These are phyloP conservation scores for Etheostoma spectabile DNA, from an alignment of 2,113 vertebrate species.

Conservation along the genomic window DNA sequence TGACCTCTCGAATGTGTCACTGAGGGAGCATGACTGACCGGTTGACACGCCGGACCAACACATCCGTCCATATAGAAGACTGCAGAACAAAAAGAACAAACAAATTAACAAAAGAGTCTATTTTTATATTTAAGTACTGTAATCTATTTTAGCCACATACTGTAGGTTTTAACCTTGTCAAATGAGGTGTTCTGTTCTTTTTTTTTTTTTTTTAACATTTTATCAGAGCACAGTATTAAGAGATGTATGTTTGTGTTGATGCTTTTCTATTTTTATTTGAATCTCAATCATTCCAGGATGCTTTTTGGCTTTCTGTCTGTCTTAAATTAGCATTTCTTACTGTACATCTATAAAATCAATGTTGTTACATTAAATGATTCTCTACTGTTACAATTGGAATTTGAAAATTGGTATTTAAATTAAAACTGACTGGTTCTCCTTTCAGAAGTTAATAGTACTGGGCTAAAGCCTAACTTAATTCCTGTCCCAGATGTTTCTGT, in stretches of 20 bases:
- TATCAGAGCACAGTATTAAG: constrained; percentile 82
- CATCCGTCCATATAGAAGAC: constrained; percentile 63
- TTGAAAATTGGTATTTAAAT: constrained; percentile 11
- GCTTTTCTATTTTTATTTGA: constrained; percentile 67
- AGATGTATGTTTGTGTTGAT: constrained; percentile 68
- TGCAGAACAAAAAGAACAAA: constrained; percentile 68
- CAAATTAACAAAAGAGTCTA: constrained; percentile 81
- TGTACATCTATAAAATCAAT: constrained; percentile 73
- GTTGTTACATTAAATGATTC: constrained; percentile 75
- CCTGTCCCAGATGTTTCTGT: background rate
- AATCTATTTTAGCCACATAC: constrained; percentile 82
- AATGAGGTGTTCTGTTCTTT: constrained; percentile 60
- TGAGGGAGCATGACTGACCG: constrained; percentile 75
- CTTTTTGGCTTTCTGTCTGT: constrained; percentile 50
- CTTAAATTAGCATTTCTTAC: constrained; percentile 72
- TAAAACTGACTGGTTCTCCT: background rate
- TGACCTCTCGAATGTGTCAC: constrained; percentile 96
- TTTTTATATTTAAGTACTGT: constrained; percentile 88
- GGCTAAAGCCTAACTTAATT: background rate
- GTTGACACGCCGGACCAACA: constrained; percentile 18
- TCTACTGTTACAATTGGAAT: constrained; percentile 41
- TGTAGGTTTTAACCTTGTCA: constrained; percentile 72
- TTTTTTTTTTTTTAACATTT: constrained; percentile 66
- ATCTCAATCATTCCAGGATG: constrained; percentile 77
- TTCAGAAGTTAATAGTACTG: background rate